Evolutionary conservation across 1,140 invertebrate species (phyloP).

Genomic region (Capitella teleta): DNA sequence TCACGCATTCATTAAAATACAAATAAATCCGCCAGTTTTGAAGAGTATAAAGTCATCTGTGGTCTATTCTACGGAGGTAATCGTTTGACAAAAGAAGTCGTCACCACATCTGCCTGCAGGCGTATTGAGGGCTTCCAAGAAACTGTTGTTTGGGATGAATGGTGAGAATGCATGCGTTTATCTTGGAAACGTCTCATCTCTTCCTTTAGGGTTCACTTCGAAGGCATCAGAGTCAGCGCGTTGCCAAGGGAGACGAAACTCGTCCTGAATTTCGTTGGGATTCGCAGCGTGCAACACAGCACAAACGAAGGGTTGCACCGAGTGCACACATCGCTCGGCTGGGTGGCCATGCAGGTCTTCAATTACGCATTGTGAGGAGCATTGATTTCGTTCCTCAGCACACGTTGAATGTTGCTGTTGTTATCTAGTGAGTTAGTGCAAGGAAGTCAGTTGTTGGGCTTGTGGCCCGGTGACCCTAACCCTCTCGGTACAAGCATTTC

Average conservation of each 20-base stretch:
- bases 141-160: slow-evolving; percentile 70
- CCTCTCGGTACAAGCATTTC: slow-evolving; percentile 75
- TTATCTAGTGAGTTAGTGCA: slow-evolving; percentile 46
- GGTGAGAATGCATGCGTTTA: slow-evolving; percentile 44
- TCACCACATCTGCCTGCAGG: slow-evolving; percentile 46
- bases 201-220: slow-evolving; percentile 44
- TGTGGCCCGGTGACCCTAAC: slow-evolving; percentile 77
- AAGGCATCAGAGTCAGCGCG: slow-evolving; percentile 50
- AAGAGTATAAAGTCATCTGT: slow-evolving; percentile 69
- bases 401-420: not conserved
- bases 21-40: slow-evolving; percentile 49
- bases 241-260: slow-evolving; percentile 79
- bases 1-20: too few relatives aligned
- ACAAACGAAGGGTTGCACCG: slow-evolving; percentile 40
- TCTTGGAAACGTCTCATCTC: not conserved
- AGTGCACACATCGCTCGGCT: slow-evolving; percentile 62
- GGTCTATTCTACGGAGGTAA: slow-evolving; percentile 78
- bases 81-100: slow-evolving; percentile 34
- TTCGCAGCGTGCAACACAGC: slow-evolving; percentile 49
- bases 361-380: slow-evolving; percentile 66
- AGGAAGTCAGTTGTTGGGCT: slow-evolving; percentile 69
- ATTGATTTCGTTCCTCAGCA: not conserved
- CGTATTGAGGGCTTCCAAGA: slow-evolving; percentile 57
- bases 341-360: slow-evolving; percentile 83
- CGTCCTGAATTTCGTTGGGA: slow-evolving; percentile 74